Conservation (phyloP, 2,888 invertebrate genomes). For the Ethmia dodecea region DNA sequence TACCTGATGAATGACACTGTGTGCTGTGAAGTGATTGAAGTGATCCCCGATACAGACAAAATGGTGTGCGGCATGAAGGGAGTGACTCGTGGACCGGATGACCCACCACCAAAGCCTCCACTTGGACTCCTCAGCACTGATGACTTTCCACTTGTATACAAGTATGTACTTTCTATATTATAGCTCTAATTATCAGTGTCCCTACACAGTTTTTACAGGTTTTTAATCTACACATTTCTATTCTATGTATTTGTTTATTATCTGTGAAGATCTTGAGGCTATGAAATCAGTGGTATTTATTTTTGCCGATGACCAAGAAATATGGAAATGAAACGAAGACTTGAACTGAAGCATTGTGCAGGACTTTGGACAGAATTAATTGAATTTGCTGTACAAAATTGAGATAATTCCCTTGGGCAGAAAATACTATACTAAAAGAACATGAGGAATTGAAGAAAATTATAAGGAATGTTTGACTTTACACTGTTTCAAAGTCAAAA, state of each 20-base stretch:
- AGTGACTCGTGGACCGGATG: constrained; percentile 81
- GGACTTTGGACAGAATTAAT: too few relatives aligned
- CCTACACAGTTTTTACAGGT: constrained; percentile 54
- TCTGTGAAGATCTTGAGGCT: constrained; percentile 37
- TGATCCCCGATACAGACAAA: constrained; percentile 91
- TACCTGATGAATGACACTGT: constrained; percentile 91
- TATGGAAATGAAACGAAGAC: not conserved
- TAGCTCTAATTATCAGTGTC: constrained; percentile 34
- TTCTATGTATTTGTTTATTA: constrained; percentile 38
- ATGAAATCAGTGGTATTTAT: constrained; percentile 50
- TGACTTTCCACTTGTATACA: constrained; percentile 89
- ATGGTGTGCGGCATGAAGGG: constrained; percentile 93
- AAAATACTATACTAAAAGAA: too few relatives aligned
- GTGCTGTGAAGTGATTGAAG: constrained; percentile 92
- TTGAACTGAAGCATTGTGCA: too few relatives aligned
- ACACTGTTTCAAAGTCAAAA: constrained; percentile 9
- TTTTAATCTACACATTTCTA: constrained; percentile 42
- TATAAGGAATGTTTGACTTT: not conserved
- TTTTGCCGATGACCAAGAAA: constrained; percentile 12
- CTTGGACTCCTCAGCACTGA: constrained; percentile 90
- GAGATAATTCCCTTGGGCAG: too few relatives aligned
- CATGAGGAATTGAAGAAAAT: not conserved
- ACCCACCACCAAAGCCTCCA: constrained; percentile 83
- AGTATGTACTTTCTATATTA: constrained; percentile 79
- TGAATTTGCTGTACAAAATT: too few relatives aligned